Percentiles rank a stretch among this genome's conserved stretches.
These are phyloP conservation scores for Athene noctua DNA, from an alignment of 2,113 vertebrate genomes.

Conservation along the genomic window DNA sequence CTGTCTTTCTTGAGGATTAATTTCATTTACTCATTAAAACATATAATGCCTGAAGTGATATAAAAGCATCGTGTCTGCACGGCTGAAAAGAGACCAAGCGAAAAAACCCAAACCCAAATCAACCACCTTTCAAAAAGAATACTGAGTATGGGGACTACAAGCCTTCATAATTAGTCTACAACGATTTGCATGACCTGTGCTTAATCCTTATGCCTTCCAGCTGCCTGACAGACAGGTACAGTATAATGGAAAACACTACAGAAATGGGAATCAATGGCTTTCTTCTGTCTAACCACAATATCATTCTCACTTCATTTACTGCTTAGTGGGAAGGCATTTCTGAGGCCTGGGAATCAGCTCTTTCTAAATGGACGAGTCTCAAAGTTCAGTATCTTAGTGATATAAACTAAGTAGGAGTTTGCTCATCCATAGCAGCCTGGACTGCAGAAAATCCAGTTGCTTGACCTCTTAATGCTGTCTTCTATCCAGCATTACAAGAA, in stretches of 20 bases:
- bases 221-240: not conserved
- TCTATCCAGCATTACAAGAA: conserved; percentile 7
- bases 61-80: not conserved
- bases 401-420: conserved; percentile 41
- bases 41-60: not conserved
- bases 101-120: not conserved
- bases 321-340: conserved; percentile 44
- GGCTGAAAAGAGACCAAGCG: not conserved
- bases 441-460: conserved; percentile 48
- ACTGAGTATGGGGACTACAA: not conserved
- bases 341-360: conserved; percentile 12
- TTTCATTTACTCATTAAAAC: conserved; percentile 22
- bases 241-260: not conserved
- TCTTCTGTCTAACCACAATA: not conserved
- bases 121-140: not conserved
- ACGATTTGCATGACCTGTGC: not conserved
- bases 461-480: conserved; percentile 46
- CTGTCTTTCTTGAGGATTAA: not conserved
- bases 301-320: conserved; percentile 55
- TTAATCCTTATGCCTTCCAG: not conserved
- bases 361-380: conserved; percentile 30
- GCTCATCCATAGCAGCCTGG: conserved; percentile 47
- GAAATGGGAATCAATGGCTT: not conserved
- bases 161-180: not conserved
- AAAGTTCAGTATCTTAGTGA: conserved; percentile 43